Evolutionary conservation across 64 coral and sea anemone genomes (phyloP).

Genomic region (Montipora sp.): DNA sequence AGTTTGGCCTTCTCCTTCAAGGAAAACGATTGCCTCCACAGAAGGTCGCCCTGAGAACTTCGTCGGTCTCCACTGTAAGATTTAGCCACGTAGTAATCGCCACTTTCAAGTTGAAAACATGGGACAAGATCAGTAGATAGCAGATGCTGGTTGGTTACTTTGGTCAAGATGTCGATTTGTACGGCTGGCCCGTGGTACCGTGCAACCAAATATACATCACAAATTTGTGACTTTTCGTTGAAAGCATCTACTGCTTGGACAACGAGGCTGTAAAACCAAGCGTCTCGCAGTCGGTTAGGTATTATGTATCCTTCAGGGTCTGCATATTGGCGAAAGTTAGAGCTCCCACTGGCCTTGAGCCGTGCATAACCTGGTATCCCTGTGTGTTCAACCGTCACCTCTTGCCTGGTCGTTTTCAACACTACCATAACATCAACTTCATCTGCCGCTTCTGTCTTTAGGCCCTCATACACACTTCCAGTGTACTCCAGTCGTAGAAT

Average conservation of each 20-base stretch:
- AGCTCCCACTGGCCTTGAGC: constrained; percentile 15
- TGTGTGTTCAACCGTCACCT: background rate
- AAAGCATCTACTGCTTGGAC: constrained; percentile 33
- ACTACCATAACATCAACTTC: constrained; percentile 77
- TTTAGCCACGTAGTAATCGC: constrained; percentile 59
- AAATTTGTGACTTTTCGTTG: background rate
- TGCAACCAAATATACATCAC: constrained; percentile 2
- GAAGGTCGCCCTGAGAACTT: background rate
- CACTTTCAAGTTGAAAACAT: constrained; percentile 29
- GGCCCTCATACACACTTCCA: constrained; percentile 60
- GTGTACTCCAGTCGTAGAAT: constrained; percentile 45
- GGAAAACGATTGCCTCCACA: constrained; percentile 80
- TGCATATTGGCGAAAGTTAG: constrained; percentile 3
- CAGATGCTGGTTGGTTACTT: background rate
- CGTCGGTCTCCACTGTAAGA: background rate
- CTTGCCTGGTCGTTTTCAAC: background rate
- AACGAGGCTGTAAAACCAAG: constrained; percentile 52
- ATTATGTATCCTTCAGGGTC: constrained; percentile 4
- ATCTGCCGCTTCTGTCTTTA: constrained; percentile 69
- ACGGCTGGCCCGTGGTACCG: constrained; percentile 71
- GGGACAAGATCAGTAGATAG: constrained; percentile 75
- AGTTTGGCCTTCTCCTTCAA: constrained; percentile 59
- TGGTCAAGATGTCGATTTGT: constrained; percentile 52
- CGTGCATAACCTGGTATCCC: constrained; percentile 27
- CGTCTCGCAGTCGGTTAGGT: constrained; percentile 8